Evolutionary conservation across 2,113 vertebrate species (phyloP), one percentile per base, ranked within the genome.

Genomic region (Siniperca knerii): DNA sequence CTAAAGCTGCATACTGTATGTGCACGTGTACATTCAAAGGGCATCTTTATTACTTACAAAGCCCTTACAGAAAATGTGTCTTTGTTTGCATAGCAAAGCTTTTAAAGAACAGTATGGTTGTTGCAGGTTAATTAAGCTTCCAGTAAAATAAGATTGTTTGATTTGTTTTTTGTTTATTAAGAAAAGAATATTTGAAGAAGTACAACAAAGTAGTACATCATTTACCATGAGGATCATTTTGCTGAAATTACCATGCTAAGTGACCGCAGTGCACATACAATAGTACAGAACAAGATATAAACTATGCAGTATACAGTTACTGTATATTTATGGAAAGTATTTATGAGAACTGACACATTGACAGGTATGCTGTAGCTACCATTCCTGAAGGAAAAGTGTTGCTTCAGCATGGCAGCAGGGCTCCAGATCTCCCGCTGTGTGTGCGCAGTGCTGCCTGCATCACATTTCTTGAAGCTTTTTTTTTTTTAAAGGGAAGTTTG

Each of bases 391-490:
- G 21, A 65, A 66, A 85, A 72, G 50, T 87, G 74, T 81, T 64
- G 68, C 85, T 60, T 73, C 68, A 70, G 76, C 70, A 75, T 25
- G 21, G 9, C 29, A 60, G 40, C 55, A 77, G 74, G 23, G 61
- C 57, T 82, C 25, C 57, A 58, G 57, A 42, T 42, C 50, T 29
- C 87, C 65, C 81, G 82, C 79, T 82, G 62, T 50, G 71, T 25
- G 35, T 44, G 10, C 58, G 40, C 25, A 8, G 23, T 67, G 69
- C 61, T 65, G 23, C 25, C 60, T 83, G 57, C 4, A 50, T 50
- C 65, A 57, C 29, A 44, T 55, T 35, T 68, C 46, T 20, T 29
- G 4, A 33, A 69, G 23, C 13, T 55, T 74, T 29, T 13, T 61
- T 61, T 61, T 50, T 16, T 55, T 57, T 2, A 5, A 15, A 20